Base-by-base conservation (phyloP, 2,888 invertebrate species). In the Ctenicera cuprea region DNA sequence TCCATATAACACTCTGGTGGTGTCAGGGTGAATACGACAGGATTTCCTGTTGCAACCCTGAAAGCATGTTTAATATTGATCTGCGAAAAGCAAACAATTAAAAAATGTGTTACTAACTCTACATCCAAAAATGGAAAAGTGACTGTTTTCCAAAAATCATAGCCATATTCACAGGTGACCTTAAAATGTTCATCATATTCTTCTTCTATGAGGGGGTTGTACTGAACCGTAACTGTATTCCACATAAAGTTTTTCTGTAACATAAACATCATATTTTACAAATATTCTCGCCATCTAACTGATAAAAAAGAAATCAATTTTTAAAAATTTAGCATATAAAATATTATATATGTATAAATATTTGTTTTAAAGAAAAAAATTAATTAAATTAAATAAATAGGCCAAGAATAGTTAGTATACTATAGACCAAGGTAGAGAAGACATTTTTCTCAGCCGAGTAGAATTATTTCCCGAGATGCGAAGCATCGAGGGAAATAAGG, bases 1-100 rank as follows among this genome's bases (percentile, higher is more conserved):
- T 97, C 97, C 97, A 97, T 97, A 88, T 97, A 96, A 85, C 97
- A 97, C 86, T 97, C 97, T 0, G 97, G 97, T 0, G 97, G 97
- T 77, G 95, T 95, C 64, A 97, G 88, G 0, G 97, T 97, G 84
- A 97, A 97, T 43, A 97, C 95, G 16, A 97, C 96, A 14, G 97
- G 97, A 87, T 97, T 97, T 59, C 97, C 97, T 38, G 97, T 97
- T 73, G 97, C 97, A 78, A 97, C 96, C 87, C 97, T 97, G 87
- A 52, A 86, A 87, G 79, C 76, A 76, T 20, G 11, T 20, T 9
- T 20, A 11, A 3, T 8, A 30, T 26, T 26, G 16, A 20, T 11
- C 9, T 4, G 45, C 5, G 12, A 22, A 18, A 20, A 3, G 1
- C 20, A 9, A 50, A 50, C 2, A 8, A 48, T n/a, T n/a, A 50